These are phyloP conservation scores for Rhopalosiphum maidis DNA, from an alignment of 1,140 invertebrate genomes.

Conservation along the genomic window DNA sequence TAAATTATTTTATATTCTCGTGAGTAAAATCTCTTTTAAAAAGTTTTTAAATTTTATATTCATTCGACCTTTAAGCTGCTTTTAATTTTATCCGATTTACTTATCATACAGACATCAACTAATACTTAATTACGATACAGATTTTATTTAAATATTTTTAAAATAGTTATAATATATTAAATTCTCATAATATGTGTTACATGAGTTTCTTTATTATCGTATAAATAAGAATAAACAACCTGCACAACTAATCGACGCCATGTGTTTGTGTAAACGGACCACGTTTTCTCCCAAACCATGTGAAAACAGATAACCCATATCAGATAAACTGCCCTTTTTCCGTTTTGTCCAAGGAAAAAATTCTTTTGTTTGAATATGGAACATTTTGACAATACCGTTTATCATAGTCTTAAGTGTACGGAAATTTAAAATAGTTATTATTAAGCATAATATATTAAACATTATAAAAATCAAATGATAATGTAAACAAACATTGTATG, in stretches of 20 bases:
- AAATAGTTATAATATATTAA: neutral
- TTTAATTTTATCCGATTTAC: slow-evolving; percentile 13
- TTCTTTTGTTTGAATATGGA: neutral
- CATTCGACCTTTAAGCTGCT: neutral
- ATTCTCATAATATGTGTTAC: neutral
- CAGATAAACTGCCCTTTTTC: neutral
- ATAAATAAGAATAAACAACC: neutral
- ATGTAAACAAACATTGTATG: neutral
- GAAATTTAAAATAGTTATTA: neutral
- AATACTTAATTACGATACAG: neutral
- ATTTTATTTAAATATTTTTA: neutral
- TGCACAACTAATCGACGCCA: neutral
- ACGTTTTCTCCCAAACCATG: neutral
- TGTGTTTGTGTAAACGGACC: neutral
- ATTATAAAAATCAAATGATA: neutral
- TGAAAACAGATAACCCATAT: neutral
- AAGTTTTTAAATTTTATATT: slow-evolving; percentile 25
- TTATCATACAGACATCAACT: slow-evolving; percentile 15
- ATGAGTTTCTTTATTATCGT: neutral
- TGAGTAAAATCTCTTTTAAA: neutral
- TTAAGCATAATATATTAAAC: neutral
- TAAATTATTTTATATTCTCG: neutral
- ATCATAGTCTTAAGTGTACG: neutral
- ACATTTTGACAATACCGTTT: neutral
- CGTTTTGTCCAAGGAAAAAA: neutral